Evolutionary conservation across 2,113 vertebrate species (phyloP).

Genomic region (Mastomys natalensis): DNA sequence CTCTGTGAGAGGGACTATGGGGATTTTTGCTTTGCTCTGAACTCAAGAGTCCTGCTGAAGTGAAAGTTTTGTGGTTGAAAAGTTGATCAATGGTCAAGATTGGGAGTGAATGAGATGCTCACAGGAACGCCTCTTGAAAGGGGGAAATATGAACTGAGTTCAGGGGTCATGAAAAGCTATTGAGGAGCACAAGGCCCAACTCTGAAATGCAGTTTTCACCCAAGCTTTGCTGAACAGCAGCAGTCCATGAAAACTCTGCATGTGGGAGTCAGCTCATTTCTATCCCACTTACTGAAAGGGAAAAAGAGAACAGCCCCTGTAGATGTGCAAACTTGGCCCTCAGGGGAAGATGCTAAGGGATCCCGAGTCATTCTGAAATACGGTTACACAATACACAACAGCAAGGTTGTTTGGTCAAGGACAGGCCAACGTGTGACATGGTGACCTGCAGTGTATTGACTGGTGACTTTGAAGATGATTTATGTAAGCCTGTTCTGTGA

Average conservation of each 20-base stretch:
- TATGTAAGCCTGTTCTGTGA: not conserved
- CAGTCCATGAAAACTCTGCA: not conserved
- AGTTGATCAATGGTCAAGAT: slow-evolving; percentile 34
- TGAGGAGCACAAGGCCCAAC: not conserved
- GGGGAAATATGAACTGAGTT: slow-evolving; percentile 20
- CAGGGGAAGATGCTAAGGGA: not conserved
- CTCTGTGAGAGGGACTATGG: not conserved
- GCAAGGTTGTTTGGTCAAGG: too few species aligned
- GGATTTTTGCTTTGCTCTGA: not conserved
- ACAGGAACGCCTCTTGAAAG: not conserved
- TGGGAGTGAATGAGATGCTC: slow-evolving; percentile 50
- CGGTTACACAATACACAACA: rapidly evolving
- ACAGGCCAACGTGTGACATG: not conserved
- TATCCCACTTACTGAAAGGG: not conserved
- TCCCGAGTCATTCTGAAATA: not conserved
- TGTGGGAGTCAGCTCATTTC: not conserved
- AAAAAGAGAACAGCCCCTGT: not conserved
- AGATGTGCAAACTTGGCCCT: not conserved
- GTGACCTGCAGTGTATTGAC: too few species aligned
- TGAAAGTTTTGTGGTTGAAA: slow-evolving; percentile 5
- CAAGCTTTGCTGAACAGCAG: not conserved
- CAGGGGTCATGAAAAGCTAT: rapidly evolving
- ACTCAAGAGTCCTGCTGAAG: not conserved
- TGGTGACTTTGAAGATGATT: too few species aligned
- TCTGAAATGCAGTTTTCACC: not conserved